A percentile compares a stretch with the other conserved stretches of the same genome.
Conservation (phyloP, 2,888 invertebrate species). For the Schrankia costaestrigalis region DNA sequence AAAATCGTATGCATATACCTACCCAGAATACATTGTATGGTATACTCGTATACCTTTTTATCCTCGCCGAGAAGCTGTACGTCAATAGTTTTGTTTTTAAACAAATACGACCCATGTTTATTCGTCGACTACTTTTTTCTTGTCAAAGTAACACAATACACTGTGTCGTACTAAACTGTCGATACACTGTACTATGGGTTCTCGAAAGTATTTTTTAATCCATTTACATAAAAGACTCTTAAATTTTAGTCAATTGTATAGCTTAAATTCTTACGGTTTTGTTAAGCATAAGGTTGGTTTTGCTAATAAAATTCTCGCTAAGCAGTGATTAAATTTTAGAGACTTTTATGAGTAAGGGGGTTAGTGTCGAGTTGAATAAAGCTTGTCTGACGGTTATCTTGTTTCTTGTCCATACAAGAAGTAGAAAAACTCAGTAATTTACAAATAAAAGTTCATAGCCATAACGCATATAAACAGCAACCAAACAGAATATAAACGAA, state of each 20-base stretch:
- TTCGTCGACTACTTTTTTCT: slow-evolving; percentile 48
- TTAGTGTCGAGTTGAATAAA: no score
- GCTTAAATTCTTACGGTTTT: background rate
- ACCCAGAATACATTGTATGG: slow-evolving; percentile 20
- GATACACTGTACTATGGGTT: slow-evolving; percentile 16
- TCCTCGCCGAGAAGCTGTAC: slow-evolving; percentile 30
- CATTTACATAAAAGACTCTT: background rate
- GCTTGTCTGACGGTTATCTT: no score
- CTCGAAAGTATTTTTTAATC: slow-evolving; percentile 2
- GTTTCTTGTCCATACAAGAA: no score
- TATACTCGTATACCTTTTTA: slow-evolving; percentile 28
- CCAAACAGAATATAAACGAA: no score
- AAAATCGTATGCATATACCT: no score
- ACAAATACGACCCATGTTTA: slow-evolving; percentile 41
- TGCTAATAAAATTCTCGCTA: background rate
- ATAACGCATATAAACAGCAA: no score
- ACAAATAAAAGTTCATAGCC: no score
- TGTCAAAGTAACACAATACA: slow-evolving; percentile 49
- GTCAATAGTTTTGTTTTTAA: slow-evolving; percentile 44
- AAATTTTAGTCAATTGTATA: no score
- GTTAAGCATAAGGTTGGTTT: background rate
- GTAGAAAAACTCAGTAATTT: no score
- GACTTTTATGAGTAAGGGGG: no score
- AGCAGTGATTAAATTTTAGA: no score
- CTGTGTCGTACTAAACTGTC: slow-evolving; percentile 41